phyloP scores from a whole-genome alignment of 2,888 invertebrate genomes.

The Ptilodon capucinus region DNA sequence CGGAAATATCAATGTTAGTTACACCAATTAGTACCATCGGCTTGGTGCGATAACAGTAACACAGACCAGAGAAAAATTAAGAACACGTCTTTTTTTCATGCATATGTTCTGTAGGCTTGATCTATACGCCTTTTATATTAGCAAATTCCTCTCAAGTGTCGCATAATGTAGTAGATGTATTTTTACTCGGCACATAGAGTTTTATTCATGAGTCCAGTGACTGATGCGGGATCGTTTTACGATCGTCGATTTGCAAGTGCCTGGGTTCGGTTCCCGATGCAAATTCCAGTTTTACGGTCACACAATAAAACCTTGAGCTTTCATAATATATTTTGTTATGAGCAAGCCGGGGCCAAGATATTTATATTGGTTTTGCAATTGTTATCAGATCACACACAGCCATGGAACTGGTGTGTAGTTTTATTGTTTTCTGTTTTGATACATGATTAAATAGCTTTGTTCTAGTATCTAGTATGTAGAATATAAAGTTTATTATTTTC shows the following conservation, averaged over 20 bases:
- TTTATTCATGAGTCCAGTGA: constrained; percentile 69
- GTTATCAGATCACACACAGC: constrained; percentile 48
- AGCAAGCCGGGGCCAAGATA: constrained; percentile 43
- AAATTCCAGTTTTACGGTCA: constrained; percentile 67
- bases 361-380: constrained; percentile 52
- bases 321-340: constrained; percentile 64
- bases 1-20: too few species aligned
- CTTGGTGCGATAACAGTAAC: too few species aligned
- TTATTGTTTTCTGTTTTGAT: too few species aligned
- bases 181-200: constrained; percentile 29
- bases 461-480: too few species aligned
- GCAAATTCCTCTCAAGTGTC: background rate
- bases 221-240: constrained; percentile 67
- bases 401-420: background rate
- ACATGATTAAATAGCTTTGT: too few species aligned
- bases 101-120: too few species aligned
- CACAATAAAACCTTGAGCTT: constrained; percentile 63
- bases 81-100: too few species aligned
- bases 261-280: constrained; percentile 67
- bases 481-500: too few species aligned
- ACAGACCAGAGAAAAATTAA: too few species aligned
- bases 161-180: constrained; percentile 22
- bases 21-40: too few species aligned
- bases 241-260: constrained; percentile 69
- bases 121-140: too few species aligned